phyloP scores from a whole-genome alignment of 30 jellyfish, hydroid and myxozoan genomes.

The Rhopilema esculentum region DNA sequence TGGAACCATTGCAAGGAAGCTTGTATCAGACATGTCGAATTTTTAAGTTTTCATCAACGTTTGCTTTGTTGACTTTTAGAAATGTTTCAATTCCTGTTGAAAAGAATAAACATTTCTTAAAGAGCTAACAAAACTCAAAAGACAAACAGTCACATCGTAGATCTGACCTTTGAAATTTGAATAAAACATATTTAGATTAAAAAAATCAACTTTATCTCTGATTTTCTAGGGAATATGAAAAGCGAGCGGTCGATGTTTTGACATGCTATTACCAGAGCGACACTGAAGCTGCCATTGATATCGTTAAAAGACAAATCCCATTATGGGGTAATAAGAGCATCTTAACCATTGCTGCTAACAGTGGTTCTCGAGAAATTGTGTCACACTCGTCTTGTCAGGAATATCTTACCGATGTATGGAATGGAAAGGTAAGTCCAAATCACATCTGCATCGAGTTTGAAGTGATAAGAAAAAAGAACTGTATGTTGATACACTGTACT shows the following conservation, averaged over 20 bases:
- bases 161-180: too few species aligned
- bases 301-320: conserved; percentile 7
- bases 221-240: conserved; percentile 26
- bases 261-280: not conserved
- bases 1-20: too few species aligned
- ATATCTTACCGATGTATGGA: conserved; percentile 17
- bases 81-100: too few species aligned
- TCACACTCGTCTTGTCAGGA: conserved; percentile 27
- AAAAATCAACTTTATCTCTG: not conserved
- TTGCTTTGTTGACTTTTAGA: too few species aligned
- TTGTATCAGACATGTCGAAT: too few species aligned
- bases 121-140: too few species aligned
- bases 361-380: not conserved
- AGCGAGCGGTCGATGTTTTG: conserved; percentile 13
- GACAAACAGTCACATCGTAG: too few species aligned
- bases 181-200: too few species aligned
- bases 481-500: too few species aligned
- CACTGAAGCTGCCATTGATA: not conserved
- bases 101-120: too few species aligned
- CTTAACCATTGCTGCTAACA: conserved; percentile 20
- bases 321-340: conserved; percentile 46
- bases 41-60: too few species aligned
- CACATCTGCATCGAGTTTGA: not conserved
- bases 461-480: too few species aligned
- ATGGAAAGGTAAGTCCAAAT: conserved; percentile 9